Base-by-base conservation (phyloP, 2,797 vertebrate genomes). In the Artibeus jamaicensis region DNA sequence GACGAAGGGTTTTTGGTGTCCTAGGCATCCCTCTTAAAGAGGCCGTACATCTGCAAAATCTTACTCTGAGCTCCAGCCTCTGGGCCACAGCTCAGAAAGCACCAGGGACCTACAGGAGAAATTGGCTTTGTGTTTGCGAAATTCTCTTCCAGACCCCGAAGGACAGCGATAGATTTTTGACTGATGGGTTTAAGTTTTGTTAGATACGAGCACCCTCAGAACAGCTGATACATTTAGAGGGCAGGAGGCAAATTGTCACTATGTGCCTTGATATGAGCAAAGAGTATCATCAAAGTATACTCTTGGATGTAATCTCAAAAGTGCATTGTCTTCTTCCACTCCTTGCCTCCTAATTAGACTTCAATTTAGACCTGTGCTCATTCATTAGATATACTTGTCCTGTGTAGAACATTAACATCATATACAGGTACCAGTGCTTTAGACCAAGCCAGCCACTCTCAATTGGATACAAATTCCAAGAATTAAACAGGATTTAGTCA, bases 361-460 rank as follows among this genome's bases (percentile, higher is more conserved):
- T 29, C 39, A 57, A 44, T 81, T 95, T 93, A 48, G n/a, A 91
- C 50, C 37, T 85, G 50, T 86, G 44, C 21, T 57, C 46, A 50
- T 71, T 77, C 48, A 79, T 89, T 34, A 84, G 39, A 55, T 86
- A 73, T 18, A 59, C 55, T 86, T 96, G 22, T 78, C 65, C n/a
- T 91, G 29, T 62, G 68, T 67, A n/a, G 6, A 8, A 91, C 91
- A 68, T 39, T 77, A 81, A 68, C 39, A 76, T 12, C n/a, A 50
- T 48, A 87, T 96, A 79, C 86, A 67, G 86, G 34, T 76, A 46
- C 48, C 53, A 94, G 85, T 16, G 96, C 65, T 89, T 84, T 95
- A 26, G 5, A 70, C 4, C 0, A 91, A 93, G 65, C 29, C 32
- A 95, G n/a, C 85, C 42, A 32, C 0, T 85, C 87, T 83, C 67